Base-by-base conservation (phyloP, 2,888 invertebrate species). In the Xanthia togata region DNA sequence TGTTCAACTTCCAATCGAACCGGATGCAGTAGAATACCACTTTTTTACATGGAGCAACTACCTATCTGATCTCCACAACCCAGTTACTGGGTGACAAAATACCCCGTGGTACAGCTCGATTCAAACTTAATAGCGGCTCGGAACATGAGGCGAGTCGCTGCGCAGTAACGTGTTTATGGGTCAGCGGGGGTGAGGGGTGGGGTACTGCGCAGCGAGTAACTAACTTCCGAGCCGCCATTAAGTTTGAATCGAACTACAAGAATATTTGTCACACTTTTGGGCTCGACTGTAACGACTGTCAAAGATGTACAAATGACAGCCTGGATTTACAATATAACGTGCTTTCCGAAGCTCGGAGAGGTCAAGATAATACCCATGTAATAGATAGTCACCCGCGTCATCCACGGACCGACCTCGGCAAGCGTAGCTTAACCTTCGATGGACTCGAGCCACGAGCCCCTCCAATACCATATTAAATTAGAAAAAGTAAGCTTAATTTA, bases 401-500 rank as follows among this genome's bases (percentile, higher is more conserved):
- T 68, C 68, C 4, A 38, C 2, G 12, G 12, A 68, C 35, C 9
- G 20, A 23, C 31, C 41, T 17, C 9, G 68, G 23, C 41, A 41
- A 68, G 23, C 3, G 0, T 31, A 9, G 68, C 26, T 12, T 41
- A 67, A 70, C 23, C 9, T 26, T n/a, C 4, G 1, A 20, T 11
- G 2, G 26, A 57, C 35, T 35, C 62, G 23, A 41, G 31, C 26
- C 17, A 67, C 26, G 23, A 44, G 6, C 59, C 23, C 17, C 5
- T 68, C 17, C 17, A n/a, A 35, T 35, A 17, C 23, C 35, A 57
- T 23, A 17, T 35, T 31, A 23, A 70, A 75, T 47, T 20, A 57
- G 26, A 68, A 44, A 62, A 82, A 44, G 17, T 64, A 44, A 76
- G 50, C 70, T 44, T 53, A 70, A 79, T 65, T 78, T 59, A 79